Conservation (phyloP, 2,113 vertebrate species). For the Sporophila hypoxantha region DNA sequence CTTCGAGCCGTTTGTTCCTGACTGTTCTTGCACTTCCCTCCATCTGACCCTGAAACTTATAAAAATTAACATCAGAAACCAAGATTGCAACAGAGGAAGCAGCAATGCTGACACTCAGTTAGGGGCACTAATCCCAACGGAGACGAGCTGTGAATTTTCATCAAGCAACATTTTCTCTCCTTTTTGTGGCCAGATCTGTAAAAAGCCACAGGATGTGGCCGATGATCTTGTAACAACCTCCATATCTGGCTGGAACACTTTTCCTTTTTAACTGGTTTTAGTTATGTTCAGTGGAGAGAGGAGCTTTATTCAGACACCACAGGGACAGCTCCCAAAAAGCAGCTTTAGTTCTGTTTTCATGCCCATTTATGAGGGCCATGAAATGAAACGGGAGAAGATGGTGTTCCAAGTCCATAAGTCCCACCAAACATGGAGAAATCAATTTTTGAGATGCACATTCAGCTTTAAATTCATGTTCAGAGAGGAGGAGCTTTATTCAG, state of each 20-base stretch:
- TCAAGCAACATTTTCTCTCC: background rate
- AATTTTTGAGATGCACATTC: background rate
- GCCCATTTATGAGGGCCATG: too few relatives aligned
- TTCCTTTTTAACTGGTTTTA: constrained; percentile 2
- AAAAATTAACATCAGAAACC: background rate
- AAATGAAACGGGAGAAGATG: too few relatives aligned
- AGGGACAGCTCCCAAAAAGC: background rate
- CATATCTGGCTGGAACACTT: background rate
- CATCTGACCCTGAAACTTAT: background rate
- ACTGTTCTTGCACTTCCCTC: background rate
- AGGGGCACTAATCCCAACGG: background rate
- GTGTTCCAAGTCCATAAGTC: background rate
- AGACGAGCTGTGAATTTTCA: constrained; percentile 32
- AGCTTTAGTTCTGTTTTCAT: too few relatives aligned
- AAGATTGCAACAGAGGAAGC: background rate
- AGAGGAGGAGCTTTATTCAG: background rate
- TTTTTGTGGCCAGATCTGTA: background rate
- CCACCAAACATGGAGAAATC: background rate
- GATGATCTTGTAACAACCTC: background rate
- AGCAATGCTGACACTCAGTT: background rate
- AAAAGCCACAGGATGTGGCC: background rate
- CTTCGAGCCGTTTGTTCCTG: background rate
- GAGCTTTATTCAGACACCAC: background rate
- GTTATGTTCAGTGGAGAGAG: background rate
- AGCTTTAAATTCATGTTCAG: background rate